Evolutionary conservation across 2,888 invertebrate species (phyloP).

Genomic region (Seladonia tumulorum): DNA sequence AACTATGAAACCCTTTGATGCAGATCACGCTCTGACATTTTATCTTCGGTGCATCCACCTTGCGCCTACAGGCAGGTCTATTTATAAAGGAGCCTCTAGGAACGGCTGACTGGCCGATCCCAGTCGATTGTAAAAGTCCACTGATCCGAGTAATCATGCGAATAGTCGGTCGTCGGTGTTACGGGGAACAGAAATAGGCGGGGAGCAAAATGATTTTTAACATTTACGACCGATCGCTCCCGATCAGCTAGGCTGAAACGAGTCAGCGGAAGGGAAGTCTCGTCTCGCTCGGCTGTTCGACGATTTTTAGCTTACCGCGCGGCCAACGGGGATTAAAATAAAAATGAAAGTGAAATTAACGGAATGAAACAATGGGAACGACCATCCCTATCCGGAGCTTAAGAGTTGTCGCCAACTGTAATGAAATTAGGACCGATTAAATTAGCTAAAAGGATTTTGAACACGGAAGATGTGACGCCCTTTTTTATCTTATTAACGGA

Average conservation of each 20-base stretch:
- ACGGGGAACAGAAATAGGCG: conserved; percentile 12
- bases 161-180: conserved; percentile 32
- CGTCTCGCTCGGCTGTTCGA: conserved; percentile 36
- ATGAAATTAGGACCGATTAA: conserved; percentile 74
- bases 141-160: conserved; percentile 59
- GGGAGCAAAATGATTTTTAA: conserved; percentile 80
- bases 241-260: conserved; percentile 70
- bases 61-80: conserved; percentile 48
- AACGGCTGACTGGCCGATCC: conserved; percentile 58
- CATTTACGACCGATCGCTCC: conserved; percentile 78
- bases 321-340: conserved; percentile 24
- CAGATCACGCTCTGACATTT: conserved; percentile 33
- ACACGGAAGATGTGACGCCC: conserved; percentile 24
- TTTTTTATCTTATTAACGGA: conserved; percentile 58
- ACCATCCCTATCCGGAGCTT: conserved; percentile 53
- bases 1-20: conserved; percentile 11
- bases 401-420: conserved; percentile 63
- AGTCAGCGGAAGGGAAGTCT: conserved; percentile 27
- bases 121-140: conserved; percentile 66
- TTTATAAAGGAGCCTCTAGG: conserved; percentile 59
- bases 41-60: conserved; percentile 43
- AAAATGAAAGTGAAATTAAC: conserved; percentile 68
- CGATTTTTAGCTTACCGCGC: conserved; percentile 41
- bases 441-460: conserved; percentile 74
- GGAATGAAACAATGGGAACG: conserved; percentile 65